Evolutionary conservation across 2,113 vertebrate species (phyloP).

Genomic region (Mixornis gularis): DNA sequence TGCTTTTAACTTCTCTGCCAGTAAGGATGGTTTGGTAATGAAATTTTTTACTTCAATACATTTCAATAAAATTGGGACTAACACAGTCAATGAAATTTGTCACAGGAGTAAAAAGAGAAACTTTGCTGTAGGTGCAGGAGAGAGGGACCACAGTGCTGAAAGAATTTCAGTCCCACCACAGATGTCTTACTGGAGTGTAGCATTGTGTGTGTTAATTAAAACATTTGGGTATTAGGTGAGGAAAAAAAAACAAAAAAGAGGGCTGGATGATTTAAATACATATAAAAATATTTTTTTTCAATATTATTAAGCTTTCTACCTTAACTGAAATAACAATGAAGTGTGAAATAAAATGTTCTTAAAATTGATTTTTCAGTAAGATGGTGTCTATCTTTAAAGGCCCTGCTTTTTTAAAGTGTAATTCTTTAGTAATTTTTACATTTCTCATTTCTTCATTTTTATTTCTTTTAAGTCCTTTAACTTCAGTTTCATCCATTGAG

Average conservation of each 20-base stretch:
- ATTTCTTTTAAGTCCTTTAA: not conserved
- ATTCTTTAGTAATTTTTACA: not conserved
- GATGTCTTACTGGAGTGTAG: not conserved
- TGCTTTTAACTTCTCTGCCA: not conserved
- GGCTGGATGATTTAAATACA: not conserved
- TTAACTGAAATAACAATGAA: not conserved
- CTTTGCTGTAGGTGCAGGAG: accelerated
- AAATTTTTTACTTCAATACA: not conserved
- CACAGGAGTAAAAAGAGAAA: not conserved
- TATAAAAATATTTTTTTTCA: not conserved
- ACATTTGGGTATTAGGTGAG: not conserved
- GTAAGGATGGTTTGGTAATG: not conserved
- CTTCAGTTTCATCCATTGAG: not conserved
- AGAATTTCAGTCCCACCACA: not conserved
- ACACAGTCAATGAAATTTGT: not conserved
- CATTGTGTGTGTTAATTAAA: not conserved
- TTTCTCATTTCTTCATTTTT: not conserved
- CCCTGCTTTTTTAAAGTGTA: not conserved
- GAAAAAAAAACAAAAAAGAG: not conserved
- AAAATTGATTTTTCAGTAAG: conserved; percentile 36
- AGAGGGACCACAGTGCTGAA: not conserved
- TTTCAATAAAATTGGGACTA: not conserved
- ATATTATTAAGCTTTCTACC: not conserved
- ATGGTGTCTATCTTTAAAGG: not conserved
- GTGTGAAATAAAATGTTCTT: conserved; percentile 14